These are phyloP conservation scores for Tarsius wallacei DNA, from an alignment of 2,797 vertebrate species.

Conservation along the genomic window DNA sequence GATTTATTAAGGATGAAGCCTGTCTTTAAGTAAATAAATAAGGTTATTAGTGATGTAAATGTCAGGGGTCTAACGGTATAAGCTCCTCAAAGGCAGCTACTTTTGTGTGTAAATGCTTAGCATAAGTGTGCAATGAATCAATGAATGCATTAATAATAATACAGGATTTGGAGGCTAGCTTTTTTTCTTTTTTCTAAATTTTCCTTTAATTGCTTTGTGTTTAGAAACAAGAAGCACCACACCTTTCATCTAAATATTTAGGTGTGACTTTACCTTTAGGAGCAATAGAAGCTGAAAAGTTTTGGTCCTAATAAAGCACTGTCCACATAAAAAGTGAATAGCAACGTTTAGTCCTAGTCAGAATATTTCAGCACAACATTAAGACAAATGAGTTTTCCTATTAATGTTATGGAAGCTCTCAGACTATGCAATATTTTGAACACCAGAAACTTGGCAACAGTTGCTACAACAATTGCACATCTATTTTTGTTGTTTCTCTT, in stretches of 20 bases:
- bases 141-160: neutral
- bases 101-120: neutral
- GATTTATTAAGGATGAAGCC: constrained; percentile 41
- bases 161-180: neutral
- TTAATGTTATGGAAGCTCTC: neutral
- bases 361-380: neutral
- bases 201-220: neutral
- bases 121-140: neutral
- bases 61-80: neutral
- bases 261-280: constrained; percentile 12
- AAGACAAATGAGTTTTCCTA: constrained; percentile 15
- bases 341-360: neutral
- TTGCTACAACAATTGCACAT: constrained; percentile 28
- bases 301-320: constrained; percentile 32
- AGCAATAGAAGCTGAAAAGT: neutral
- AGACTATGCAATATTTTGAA: constrained; percentile 54
- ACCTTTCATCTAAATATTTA: constrained; percentile 23
- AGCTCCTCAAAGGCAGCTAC: neutral
- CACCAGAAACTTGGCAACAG: constrained; percentile 42
- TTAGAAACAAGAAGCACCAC: neutral
- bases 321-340: neutral
- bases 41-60: neutral
- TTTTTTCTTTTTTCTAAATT: neutral
- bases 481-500: constrained; percentile 41
- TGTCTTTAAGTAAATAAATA: constrained; percentile 15